Base-by-base conservation (phyloP, 2,113 vertebrate species). In the Pipa parva region DNA sequence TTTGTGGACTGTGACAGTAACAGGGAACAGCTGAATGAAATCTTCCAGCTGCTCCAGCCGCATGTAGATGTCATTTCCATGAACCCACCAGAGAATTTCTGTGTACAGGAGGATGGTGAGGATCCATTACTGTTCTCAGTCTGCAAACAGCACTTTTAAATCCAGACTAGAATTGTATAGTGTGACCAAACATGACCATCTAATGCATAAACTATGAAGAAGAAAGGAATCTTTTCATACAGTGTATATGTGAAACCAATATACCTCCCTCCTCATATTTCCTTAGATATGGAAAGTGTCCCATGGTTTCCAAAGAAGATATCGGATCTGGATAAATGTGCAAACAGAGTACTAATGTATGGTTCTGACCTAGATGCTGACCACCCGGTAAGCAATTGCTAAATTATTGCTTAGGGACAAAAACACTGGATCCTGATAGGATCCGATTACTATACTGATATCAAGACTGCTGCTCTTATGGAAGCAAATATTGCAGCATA, bases 221-320 rank as follows among this genome's bases (percentile, higher is more conserved):
- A 12, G 31, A 6, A 33, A 7, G 31, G n/a, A 33, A 33, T 33
- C 6, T n/a, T 33, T 33, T 33, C 31, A 33, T 33, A 33, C 12
- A 33, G 6, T 33, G 31, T 33, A 33, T 33, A 33, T 7, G 31
- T n/a, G n/a, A n/a, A n/a, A n/a, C n/a, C n/a, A n/a, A n/a, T n/a
- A n/a, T n/a, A n/a, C 31, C 31, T 11, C 31, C 31, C 31, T 11
- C 31, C 31, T 11, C 31, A 33, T 33, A 33, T 65, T 76, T 74
- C 49, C 69, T 58, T 75, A 98, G 96, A 85, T 68, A 89, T 92
- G 87, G 91, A 91, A 65, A 83, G 79, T 12, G 72, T 92, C 36
- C 94, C 93, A 46, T 99, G 96, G 97, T 99, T 99, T 79, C 97
- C 97, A 0, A 95, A 91, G 84, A 97, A 93, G 88, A 94, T 98